phyloP scores from a whole-genome alignment of 2,113 vertebrate species.

The Colinus virginianus region DNA sequence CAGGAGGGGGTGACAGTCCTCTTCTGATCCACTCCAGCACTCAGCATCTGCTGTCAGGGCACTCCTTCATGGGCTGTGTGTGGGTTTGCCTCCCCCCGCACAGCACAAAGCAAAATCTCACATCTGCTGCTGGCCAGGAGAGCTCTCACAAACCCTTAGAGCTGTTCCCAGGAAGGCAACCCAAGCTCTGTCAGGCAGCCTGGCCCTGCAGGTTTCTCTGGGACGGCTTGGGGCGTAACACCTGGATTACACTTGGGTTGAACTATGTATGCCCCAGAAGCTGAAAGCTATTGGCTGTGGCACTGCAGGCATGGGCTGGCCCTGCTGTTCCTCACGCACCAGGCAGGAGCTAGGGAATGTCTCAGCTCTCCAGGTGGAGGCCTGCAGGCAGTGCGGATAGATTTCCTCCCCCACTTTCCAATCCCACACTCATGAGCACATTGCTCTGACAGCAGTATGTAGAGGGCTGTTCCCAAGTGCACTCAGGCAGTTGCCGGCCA shows the following conservation, averaged over 20 bases:
- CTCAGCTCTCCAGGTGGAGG: neutral
- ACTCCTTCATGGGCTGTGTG: too few relatives aligned
- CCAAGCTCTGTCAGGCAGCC: neutral
- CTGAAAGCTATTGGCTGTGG: neutral
- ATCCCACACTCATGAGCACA: neutral
- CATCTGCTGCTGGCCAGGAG: neutral
- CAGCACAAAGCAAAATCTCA: neutral
- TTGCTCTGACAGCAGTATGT: neutral
- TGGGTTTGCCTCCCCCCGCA: neutral
- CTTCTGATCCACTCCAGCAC: neutral
- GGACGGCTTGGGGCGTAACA: neutral
- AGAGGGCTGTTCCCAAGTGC: neutral
- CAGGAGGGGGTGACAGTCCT: constrained; percentile 59
- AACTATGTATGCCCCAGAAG: neutral
- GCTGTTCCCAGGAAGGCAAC: neutral
- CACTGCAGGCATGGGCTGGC: neutral
- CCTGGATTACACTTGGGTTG: neutral
- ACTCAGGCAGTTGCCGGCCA: neutral
- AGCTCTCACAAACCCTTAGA: neutral
- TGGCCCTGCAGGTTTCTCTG: neutral
- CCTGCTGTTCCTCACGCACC: accelerated
- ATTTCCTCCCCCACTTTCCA: neutral
- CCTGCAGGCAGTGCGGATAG: neutral
- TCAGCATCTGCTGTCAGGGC: accelerated
- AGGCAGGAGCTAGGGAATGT: neutral